Base-by-base conservation (phyloP, 2,888 invertebrate species). In the Hirudinaria manillensis region DNA sequence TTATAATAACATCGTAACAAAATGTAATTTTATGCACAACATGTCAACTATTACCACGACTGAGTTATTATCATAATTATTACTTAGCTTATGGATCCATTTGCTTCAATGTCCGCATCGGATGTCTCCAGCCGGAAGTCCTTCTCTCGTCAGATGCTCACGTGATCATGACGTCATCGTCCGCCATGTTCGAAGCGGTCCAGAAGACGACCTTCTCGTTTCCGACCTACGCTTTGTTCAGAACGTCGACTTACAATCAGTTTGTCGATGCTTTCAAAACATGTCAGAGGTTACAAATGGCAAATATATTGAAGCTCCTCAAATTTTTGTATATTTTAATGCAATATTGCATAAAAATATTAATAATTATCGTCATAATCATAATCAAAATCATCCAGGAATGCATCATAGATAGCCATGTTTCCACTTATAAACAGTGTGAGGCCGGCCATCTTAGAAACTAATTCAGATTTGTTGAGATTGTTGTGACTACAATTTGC, bases 91-190 rank as follows among this genome's bases (percentile, higher is more conserved):
- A 83, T 27, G 83, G 82, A 19, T 79, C 81, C 51, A 80, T 85
- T 55, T 84, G 85, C 75, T 81, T 85, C 75, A 82, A 83, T 68
- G 80, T 78, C n/a, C 79, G 84, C n/a, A 77, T 85, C 6, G 83
- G 83, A 7, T 82, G 83, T 65, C 79, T 85, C 24, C 77, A 80
- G 7, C 75, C 74, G 0, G 74, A 79, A 34, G 70, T 80, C 0
- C 68, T 76, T 0, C 55, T 76, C 7, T 78, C 79, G 67, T 78
- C 78, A 27, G 81, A 81, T 19, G 82, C 83, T 6, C 67, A 78
- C 16, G 70, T 75, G 4, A 82, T 84, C 79, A 82, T 84, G n/a
- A 55, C 78, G n/a, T 80, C 83, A 0, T 81, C 83, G 2, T 76
- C 80, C 38, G 77, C 79, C 16, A 78, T 84, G 34, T 83, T 85